These are phyloP conservation scores for Pangasianodon gigas DNA, from an alignment of 2,113 vertebrate species.

Conservation along the genomic window DNA sequence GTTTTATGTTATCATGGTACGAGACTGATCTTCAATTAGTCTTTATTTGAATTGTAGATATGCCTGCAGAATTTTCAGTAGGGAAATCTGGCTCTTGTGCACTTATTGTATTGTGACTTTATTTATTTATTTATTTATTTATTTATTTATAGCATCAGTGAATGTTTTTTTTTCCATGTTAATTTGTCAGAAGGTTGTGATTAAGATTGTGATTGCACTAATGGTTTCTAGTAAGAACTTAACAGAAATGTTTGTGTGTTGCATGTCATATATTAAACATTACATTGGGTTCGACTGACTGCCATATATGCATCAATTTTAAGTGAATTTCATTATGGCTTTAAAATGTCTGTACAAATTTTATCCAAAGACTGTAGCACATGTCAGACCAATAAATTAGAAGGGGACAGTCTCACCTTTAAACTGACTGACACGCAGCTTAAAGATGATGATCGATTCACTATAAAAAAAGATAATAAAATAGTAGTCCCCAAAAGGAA, in stretches of 20 bases:
- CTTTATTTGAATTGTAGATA: background rate
- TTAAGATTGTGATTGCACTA: background rate
- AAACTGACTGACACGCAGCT: fast-evolving
- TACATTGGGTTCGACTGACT: background rate
- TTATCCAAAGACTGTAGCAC: background rate
- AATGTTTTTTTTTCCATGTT: too few species aligned
- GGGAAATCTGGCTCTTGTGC: too few species aligned
- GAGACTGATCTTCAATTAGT: too few species aligned
- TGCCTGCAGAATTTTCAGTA: too few species aligned
- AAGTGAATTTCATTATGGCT: background rate
- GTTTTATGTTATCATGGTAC: too few species aligned
- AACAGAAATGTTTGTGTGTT: background rate
- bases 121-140: too few species aligned
- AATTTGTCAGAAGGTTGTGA: too few species aligned
- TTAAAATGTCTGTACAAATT: background rate
- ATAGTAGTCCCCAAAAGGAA: background rate
- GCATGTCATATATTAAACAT: background rate
- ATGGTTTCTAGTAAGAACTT: background rate
- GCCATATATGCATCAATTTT: too few species aligned
- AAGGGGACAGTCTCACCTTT: background rate
- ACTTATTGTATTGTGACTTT: too few species aligned
- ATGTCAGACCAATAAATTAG: background rate
- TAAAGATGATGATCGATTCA: background rate
- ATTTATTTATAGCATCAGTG: too few species aligned
- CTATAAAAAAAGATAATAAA: fast-evolving